Percentiles rank a stretch among this genome's conserved stretches.
phyloP scores from a whole-genome alignment of 1,140 invertebrate species.

The Anastatus disparis region DNA sequence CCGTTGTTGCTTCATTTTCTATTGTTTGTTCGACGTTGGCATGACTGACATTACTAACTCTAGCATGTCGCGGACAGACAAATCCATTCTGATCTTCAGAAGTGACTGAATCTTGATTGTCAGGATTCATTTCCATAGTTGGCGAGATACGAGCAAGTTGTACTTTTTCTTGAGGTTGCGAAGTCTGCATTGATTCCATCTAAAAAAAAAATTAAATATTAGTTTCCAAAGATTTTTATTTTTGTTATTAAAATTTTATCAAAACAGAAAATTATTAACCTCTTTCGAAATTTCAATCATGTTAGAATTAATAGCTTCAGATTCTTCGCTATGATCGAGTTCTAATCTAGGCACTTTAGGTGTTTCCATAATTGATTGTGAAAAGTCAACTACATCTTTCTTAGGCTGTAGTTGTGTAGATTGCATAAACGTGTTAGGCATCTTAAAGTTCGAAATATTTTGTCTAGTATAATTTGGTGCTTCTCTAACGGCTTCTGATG shows the following conservation, averaged over 20 bases:
- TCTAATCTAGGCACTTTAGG: slow-evolving; percentile 53
- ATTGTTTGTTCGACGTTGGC: too few species aligned
- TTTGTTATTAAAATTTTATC: neutral
- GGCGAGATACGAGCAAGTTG: neutral
- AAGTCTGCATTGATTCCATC: slow-evolving; percentile 6
- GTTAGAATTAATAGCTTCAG: slow-evolving; percentile 36
- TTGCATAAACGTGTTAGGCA: slow-evolving; percentile 12
- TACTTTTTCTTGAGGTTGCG: neutral
- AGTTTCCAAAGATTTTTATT: neutral
- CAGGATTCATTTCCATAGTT: neutral
- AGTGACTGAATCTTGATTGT: neutral
- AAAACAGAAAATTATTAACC: slow-evolving; percentile 22
- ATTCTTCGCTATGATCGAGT: slow-evolving; percentile 44
- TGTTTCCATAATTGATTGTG: slow-evolving; percentile 38
- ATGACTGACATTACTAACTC: neutral
- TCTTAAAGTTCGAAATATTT: slow-evolving; percentile 53
- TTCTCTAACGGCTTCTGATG: slow-evolving; percentile 54
- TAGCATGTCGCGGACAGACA: slow-evolving; percentile 28
- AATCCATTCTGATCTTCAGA: slow-evolving; percentile 24
- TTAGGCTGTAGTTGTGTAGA: slow-evolving; percentile 19
- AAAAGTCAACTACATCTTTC: slow-evolving; percentile 25
- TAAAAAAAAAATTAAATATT: too few species aligned
- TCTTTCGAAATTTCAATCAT: slow-evolving; percentile 25
- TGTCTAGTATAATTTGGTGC: slow-evolving; percentile 44
- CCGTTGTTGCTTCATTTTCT: slow-evolving; percentile 1